phyloP scores from a whole-genome alignment of 2,113 vertebrate genomes.

The Micronisus gabar region DNA sequence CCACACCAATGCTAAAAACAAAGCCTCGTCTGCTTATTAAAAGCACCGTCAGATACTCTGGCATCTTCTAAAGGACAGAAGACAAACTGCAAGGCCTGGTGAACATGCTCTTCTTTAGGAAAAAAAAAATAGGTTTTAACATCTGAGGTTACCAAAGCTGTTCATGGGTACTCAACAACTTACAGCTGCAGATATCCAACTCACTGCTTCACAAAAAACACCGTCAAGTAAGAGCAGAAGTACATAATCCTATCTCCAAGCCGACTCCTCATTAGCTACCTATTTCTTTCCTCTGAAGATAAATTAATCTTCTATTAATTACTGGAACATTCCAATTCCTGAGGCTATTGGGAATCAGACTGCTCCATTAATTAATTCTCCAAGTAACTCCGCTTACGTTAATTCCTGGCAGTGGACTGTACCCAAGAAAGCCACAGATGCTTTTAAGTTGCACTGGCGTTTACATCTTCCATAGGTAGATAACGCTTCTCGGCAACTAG shows the following conservation, averaged over 20 bases:
- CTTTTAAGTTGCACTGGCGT: not conserved
- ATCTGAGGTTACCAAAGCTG: not conserved
- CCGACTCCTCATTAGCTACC: not conserved
- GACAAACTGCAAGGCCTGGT: not conserved
- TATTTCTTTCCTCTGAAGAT: not conserved
- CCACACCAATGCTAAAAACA: not conserved
- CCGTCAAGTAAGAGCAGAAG: rapidly evolving
- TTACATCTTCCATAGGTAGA: not conserved
- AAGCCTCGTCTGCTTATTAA: not conserved
- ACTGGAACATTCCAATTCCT: not conserved
- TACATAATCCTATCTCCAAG: not conserved
- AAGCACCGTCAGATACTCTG: not conserved
- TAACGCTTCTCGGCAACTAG: rapidly evolving
- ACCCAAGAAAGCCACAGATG: not conserved
- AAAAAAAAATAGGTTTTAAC: not conserved
- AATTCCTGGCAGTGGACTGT: not conserved
- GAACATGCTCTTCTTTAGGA: not conserved
- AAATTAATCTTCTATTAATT: not conserved
- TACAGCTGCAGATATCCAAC: not conserved
- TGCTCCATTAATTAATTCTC: not conserved
- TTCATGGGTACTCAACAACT: not conserved
- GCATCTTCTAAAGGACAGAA: not conserved
- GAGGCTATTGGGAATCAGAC: not conserved
- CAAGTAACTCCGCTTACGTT: rapidly evolving
- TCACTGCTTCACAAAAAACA: not conserved